Evolutionary conservation across 2,113 vertebrate genomes (phyloP), one percentile per base, ranked within the genome.

Genomic region (Glaucomys volans): DNA sequence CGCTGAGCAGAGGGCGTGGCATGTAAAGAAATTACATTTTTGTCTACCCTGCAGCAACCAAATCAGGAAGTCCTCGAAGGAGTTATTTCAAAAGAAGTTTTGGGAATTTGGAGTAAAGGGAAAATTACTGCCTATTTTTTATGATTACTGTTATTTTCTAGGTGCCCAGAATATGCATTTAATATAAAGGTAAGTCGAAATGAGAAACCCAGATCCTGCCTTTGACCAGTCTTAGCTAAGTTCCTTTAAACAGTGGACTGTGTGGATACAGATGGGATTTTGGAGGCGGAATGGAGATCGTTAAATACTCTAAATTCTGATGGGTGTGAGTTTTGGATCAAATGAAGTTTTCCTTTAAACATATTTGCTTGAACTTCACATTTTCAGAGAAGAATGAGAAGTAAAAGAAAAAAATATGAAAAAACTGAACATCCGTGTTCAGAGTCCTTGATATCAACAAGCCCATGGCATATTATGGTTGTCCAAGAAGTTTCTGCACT

Each of bases 61-160:
- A 90, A 84, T 79, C 54, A 69, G 57, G 28, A 91, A 84, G 47
- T 79, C 77, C 54, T 66, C 83, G 84, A 81, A 81, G 44, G 40
- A 94, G 35, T 76, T 81, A 64, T 69, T 90, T 90, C 24, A 79
- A 44, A 85, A 42, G 35, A 57, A 57, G 54, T 64, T 67, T 64
- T 80, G 28, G 57, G n/a, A 50, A 75, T 81, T 30, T 44, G 62
- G 67, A 67, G 20, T 2, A 0, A 87, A 52, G n/a, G 77, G 50
- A 79, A 79, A 47, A 88, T 37, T 24, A 4, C 9, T 80, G 20
- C 32, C 11, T 42, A 26, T 37, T 74, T 32, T 32, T 40, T 47
- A 77, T 66, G 74, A 54, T 57, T 83, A 74, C 42, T 20, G 77
- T 59, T 81, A n/a, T 86, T 95, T 82, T 92, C 35, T 87, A 82